Evolutionary conservation across 2,797 vertebrate species (phyloP), one percentile per base, ranked within the genome.

Genomic region (Rhynchotus rufescens): DNA sequence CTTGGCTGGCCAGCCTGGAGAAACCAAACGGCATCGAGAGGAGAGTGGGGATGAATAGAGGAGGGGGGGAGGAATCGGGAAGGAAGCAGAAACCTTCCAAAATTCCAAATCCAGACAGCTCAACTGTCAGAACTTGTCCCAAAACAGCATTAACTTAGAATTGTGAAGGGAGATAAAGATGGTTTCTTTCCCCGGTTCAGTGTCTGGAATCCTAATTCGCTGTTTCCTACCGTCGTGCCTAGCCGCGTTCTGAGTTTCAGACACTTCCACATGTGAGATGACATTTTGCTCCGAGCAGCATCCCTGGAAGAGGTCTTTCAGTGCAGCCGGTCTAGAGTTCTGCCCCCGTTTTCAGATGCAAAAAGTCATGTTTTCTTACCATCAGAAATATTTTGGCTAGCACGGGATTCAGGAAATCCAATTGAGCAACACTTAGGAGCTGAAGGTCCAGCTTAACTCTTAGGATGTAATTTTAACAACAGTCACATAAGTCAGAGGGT

Each of bases 11-110:
- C 47, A 59, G 20, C 30, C 74, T 64, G 32, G 36, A 76, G 49
- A 23, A 84, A 45, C 10, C 2, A 40, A 80, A 84, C 12, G 49
- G 5, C 32, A 45, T 15, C 0, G 0, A n/a, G 47, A 3, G 20
- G 16, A 71, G 69, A 52, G 17, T 1, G 0, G 0, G 13, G 7
- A 5, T 73, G 47, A 60, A n/a, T 6, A 30, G 26, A 19, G 49
- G 81, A 67, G 8, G 57, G 54, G n/a, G 21, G 45, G 7, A 60
- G 21, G 5, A 26, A 38, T 32, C 38, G 13, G 16, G 32, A 19
- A 7, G 49, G 25, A 71, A 45, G 36, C 3, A 67, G 52, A 57
- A 79, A 89, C 52, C 5, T 28, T 71, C 83, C 73, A 64, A 52
- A 22, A 28, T 25, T 10, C 30, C 34, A 54, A 80, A 84, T 69